Evolutionary conservation across 2,888 invertebrate species (phyloP).

Genomic region (Dasysyrphus albostriatus): DNA sequence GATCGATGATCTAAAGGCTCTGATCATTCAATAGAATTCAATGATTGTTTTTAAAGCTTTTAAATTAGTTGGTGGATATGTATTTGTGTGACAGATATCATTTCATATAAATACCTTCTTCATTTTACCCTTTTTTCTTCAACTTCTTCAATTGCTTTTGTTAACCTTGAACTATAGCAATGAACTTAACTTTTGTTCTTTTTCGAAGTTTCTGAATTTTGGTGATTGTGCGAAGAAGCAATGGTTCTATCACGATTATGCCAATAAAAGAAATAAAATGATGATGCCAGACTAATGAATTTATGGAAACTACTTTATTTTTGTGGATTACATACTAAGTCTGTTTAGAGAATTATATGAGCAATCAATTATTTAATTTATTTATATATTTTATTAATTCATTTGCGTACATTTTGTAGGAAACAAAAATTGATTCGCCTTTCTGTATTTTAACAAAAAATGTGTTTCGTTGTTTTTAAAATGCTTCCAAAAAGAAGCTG

Average conservation of each 20-base stretch:
- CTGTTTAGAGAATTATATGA: too few species aligned
- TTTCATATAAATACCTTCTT: slow-evolving; percentile 27
- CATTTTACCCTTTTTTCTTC: slow-evolving; percentile 37
- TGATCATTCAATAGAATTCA: neutral
- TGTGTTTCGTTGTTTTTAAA: too few species aligned
- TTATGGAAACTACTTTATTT: neutral
- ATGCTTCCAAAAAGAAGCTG: too few species aligned
- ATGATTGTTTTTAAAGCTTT: neutral
- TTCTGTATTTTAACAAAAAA: too few species aligned
- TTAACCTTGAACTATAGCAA: slow-evolving; percentile 68
- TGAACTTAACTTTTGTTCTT: slow-evolving; percentile 53
- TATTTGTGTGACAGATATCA: slow-evolving; percentile 48
- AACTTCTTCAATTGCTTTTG: slow-evolving; percentile 41
- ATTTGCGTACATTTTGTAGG: too few species aligned
- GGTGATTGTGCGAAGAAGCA: slow-evolving; percentile 8
- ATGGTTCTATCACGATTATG: neutral
- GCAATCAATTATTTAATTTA: too few species aligned
- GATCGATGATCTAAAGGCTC: neutral
- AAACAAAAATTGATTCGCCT: too few species aligned
- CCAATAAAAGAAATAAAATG: neutral
- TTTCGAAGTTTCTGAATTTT: neutral
- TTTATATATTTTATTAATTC: too few species aligned
- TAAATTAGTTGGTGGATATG: neutral
- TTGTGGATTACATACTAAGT: too few species aligned
- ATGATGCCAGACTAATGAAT: slow-evolving; percentile 49